Conservation (phyloP, 2,797 vertebrate species). For the Tadarida brasiliensis region DNA sequence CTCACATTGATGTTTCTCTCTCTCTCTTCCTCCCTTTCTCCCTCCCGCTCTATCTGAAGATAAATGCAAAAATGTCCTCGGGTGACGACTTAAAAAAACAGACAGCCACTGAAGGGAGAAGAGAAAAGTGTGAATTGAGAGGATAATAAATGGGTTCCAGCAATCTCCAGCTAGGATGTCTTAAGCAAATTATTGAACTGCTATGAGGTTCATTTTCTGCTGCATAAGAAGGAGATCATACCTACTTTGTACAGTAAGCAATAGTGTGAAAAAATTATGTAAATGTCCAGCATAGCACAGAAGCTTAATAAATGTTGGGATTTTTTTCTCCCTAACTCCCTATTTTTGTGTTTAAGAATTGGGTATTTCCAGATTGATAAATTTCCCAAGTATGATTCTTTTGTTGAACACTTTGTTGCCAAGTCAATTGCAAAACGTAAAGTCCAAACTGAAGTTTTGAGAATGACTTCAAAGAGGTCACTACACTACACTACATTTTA, state of each 20-base stretch:
- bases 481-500: constrained; percentile 23
- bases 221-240: background rate
- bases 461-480: no score
- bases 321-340: background rate
- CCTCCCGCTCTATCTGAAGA: no score
- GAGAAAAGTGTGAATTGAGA: constrained; percentile 2
- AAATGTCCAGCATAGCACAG: constrained; percentile 27
- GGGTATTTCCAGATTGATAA: constrained; percentile 26
- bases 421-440: constrained; percentile 3
- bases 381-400: background rate
- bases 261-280: background rate
- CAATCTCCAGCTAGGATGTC: background rate
- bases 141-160: background rate
- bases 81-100: no score
- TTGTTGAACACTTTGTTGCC: constrained; percentile 47
- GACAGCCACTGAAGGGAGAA: background rate
- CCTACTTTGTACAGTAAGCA: constrained; percentile 22
- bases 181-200: constrained; percentile 27
- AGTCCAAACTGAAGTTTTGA: constrained; percentile 26
- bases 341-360: background rate
- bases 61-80: no score
- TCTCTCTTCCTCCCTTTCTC: no score
- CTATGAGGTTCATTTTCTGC: constrained; percentile 29
- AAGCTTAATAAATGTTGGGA: constrained; percentile 1
- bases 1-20: no score